Evolutionary conservation across 2,113 vertebrate genomes (phyloP).

Genomic region (Charadrius vociferus): DNA sequence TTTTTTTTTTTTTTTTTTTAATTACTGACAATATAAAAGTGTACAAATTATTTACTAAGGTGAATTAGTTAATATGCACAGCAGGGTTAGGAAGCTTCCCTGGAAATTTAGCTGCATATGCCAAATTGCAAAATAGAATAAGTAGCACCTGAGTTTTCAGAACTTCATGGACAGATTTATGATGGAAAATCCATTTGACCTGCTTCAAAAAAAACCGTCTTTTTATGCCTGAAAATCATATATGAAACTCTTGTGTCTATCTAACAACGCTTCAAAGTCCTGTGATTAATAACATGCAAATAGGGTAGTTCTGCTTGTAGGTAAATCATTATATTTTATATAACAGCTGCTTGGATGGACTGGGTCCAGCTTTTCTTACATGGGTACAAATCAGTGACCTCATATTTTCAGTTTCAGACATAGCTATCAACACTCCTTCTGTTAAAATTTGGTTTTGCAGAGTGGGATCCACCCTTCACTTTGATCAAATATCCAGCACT

Average conservation of each 20-base stretch:
- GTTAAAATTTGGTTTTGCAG: conserved; percentile 47
- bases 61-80: background rate
- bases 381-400: conserved; percentile 68
- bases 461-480: conserved; percentile 12
- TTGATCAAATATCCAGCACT: conserved; percentile 48
- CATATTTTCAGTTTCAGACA: conserved; percentile 64
- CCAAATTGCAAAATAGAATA: background rate
- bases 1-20: background rate
- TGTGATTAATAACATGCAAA: conserved; percentile 51
- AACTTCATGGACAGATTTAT: background rate
- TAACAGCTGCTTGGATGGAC: conserved; percentile 73
- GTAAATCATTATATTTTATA: conserved; percentile 57
- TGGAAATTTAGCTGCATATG: background rate
- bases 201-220: background rate
- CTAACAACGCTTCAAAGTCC: background rate
- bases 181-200: background rate
- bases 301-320: conserved; percentile 41
- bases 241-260: background rate
- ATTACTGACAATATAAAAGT: background rate
- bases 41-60: background rate
- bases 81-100: background rate
- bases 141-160: background rate
- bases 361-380: conserved; percentile 64
- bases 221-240: background rate
- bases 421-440: conserved; percentile 72